These are phyloP conservation scores for Panulirus ornatus DNA, from an alignment of 1,140 invertebrate genomes.

Conservation along the genomic window DNA sequence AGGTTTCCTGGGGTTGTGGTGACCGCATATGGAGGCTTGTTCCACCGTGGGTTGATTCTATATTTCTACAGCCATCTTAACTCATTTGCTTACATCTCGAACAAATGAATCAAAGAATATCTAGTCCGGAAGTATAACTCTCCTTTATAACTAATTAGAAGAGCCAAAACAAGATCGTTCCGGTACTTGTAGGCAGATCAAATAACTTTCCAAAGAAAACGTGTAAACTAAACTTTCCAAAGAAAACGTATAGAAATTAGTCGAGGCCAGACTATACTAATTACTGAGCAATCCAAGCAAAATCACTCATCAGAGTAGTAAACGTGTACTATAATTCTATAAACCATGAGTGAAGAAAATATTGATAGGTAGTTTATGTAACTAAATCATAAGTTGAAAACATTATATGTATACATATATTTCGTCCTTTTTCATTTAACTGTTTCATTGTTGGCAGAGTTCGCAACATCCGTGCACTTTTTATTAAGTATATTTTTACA, in stretches of 20 bases:
- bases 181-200: not conserved
- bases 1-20: too few species aligned
- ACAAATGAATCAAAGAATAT: too few species aligned
- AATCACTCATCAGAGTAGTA: not conserved
- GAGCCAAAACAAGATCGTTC: not conserved
- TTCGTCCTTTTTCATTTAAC: not conserved
- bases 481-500: slow-evolving; percentile 11
- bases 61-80: too few species aligned
- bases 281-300: not conserved
- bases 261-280: not conserved
- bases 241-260: not conserved
- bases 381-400: not conserved
- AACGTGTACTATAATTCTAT: not conserved
- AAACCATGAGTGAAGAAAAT: not conserved
- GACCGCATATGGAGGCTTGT: too few species aligned
- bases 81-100: too few species aligned
- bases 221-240: not conserved
- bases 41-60: too few species aligned
- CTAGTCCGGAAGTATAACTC: too few species aligned
- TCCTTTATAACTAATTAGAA: too few species aligned
- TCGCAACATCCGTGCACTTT: not conserved
- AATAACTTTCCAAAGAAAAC: not conserved
- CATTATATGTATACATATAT: not conserved
- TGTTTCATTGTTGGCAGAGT: not conserved
- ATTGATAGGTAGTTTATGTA: not conserved